A percentile compares a stretch with the other conserved stretches of the same genome.
Conservation (phyloP, 2,113 vertebrate genomes). For the Lycaon pictus region DNA sequence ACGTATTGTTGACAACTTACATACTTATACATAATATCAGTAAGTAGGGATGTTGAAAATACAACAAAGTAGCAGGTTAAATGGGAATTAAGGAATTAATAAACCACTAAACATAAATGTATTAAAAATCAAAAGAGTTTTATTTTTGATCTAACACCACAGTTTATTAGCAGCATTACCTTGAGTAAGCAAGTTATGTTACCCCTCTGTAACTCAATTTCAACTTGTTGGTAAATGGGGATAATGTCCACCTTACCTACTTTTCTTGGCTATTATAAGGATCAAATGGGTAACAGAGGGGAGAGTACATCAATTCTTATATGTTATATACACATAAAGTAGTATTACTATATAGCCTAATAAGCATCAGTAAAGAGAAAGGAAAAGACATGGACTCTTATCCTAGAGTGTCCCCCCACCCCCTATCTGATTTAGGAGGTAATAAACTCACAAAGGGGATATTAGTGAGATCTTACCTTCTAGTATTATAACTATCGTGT, state of each 20-base stretch:
- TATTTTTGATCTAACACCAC: not conserved
- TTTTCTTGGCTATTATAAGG: not conserved
- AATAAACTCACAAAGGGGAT: not conserved
- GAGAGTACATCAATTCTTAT: not conserved
- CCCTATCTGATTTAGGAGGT: not conserved
- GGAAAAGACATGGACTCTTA: not conserved
- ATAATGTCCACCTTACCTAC: not conserved
- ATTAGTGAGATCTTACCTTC: conserved; percentile 92
- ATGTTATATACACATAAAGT: not conserved
- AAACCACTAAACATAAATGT: not conserved
- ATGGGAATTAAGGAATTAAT: conserved; percentile 30
- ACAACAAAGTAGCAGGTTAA: conserved; percentile 27
- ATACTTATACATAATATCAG: not conserved
- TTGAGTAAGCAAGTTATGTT: not conserved
- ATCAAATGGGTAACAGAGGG: not conserved
- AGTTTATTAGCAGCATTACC: not conserved
- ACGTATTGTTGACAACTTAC: conserved; percentile 15
- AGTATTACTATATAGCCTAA: not conserved
- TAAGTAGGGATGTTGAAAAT: conserved; percentile 33
- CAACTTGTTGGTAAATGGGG: not conserved
- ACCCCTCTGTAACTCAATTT: not conserved
- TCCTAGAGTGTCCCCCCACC: not conserved
- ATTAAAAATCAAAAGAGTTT: conserved; percentile 39
- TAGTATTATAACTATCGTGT: conserved; percentile 95
- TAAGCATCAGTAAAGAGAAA: not conserved